Conservation (phyloP, 2,888 invertebrate genomes). For the Drosophila seclusa region DNA sequence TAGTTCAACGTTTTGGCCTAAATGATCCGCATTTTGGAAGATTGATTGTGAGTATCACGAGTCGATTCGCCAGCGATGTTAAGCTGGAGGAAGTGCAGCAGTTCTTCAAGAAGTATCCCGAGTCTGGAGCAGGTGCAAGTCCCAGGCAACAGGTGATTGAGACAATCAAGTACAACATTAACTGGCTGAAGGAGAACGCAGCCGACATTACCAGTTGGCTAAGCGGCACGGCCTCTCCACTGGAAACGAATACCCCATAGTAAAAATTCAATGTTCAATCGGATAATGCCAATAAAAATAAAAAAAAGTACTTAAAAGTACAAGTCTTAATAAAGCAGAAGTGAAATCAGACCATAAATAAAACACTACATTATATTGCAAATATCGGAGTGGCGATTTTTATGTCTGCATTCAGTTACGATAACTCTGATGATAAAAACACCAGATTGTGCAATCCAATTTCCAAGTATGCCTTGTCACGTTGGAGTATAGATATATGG, state of each 20-base stretch:
- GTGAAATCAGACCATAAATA: conserved; percentile 56
- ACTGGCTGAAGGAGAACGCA: conserved; percentile 89
- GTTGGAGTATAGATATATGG: conserved; percentile 32
- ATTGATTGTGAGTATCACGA: conserved; percentile 89
- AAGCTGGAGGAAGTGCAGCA: conserved; percentile 90
- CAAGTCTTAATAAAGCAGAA: conserved; percentile 45
- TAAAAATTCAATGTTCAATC: background rate
- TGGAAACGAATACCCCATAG: conserved; percentile 43
- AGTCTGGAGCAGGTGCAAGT: conserved; percentile 92
- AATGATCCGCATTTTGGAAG: conserved; percentile 92
- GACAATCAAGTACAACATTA: conserved; percentile 91
- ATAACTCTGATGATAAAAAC: conserved; percentile 38
- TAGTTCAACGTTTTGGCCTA: conserved; percentile 91
- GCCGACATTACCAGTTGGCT: conserved; percentile 88
- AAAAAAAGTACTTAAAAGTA: conserved; percentile 20
- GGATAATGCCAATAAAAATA: background rate
- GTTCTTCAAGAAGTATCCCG: conserved; percentile 91
- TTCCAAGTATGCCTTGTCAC: conserved; percentile 5
- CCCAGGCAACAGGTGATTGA: conserved; percentile 91
- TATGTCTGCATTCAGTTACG: conserved; percentile 25
- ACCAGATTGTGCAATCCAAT: conserved; percentile 11
- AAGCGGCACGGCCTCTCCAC: conserved; percentile 27
- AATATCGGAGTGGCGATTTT: conserved; percentile 56
- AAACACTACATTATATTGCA: conserved; percentile 46
- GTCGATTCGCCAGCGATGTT: conserved; percentile 88